phyloP scores from a whole-genome alignment of 92 coral and sea anemone genomes.

The Porites rus region DNA sequence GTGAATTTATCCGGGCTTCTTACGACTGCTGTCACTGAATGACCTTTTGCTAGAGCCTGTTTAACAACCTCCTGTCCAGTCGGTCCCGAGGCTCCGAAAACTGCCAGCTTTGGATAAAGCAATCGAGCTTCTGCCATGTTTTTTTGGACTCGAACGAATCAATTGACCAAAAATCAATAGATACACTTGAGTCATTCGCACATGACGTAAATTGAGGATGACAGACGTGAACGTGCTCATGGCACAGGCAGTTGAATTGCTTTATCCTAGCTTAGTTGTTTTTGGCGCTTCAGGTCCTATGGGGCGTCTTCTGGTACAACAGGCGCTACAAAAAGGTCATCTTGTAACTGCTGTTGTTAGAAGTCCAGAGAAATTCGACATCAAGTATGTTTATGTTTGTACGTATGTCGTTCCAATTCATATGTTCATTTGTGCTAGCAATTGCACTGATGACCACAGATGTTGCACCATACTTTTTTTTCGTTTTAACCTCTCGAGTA shows the following conservation, averaged over 20 bases:
- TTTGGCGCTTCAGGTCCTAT: constrained; percentile 51
- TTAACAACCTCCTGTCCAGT: constrained; percentile 25
- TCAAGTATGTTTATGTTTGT: constrained; percentile 20
- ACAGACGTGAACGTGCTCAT: not conserved
- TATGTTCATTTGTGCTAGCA: not conserved
- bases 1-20: constrained; percentile 30
- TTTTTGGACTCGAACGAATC: no score
- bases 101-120: constrained; percentile 23
- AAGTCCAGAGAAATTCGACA: constrained; percentile 47
- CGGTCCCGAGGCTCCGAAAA: constrained; percentile 47
- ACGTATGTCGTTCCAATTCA: not conserved
- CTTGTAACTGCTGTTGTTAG: constrained; percentile 33
- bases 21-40: constrained; percentile 44
- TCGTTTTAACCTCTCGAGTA: no score
- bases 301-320: constrained; percentile 43
- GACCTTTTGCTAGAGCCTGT: constrained; percentile 44
- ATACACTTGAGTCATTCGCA: not conserved
- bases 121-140: constrained; percentile 23
- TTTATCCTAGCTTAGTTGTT: constrained; percentile 42
- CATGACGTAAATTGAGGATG: not conserved
- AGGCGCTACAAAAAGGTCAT: constrained; percentile 44
- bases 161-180: not conserved
- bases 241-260: constrained; percentile 35
- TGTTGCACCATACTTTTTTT: no score
- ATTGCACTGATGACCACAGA: no score